A percentile compares a stretch with the other conserved stretches of the same genome.
These are phyloP conservation scores for Hetaerina americana DNA, from an alignment of 1,140 invertebrate genomes.

Conservation along the genomic window DNA sequence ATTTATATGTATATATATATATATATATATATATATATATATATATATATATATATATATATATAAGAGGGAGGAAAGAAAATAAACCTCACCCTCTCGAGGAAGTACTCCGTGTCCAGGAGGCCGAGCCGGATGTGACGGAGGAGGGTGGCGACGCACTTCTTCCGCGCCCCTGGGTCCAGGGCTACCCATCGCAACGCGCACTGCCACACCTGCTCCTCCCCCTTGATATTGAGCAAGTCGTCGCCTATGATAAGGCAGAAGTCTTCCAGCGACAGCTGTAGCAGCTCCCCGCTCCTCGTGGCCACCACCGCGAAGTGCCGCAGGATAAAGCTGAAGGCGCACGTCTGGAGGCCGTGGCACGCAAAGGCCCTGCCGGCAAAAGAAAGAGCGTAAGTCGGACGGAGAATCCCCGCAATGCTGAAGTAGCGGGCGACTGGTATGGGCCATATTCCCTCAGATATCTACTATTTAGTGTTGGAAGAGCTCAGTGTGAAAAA, in stretches of 20 bases:
- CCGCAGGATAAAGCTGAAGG: slow-evolving; percentile 54
- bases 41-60: too few relatives aligned
- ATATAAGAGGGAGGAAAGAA: too few relatives aligned
- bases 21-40: too few relatives aligned
- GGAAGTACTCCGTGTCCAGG: slow-evolving; percentile 62
- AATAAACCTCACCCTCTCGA: slow-evolving; percentile 39
- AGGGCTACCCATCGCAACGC: slow-evolving; percentile 48
- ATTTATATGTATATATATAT: too few relatives aligned
- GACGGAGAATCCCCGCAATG: too few relatives aligned
- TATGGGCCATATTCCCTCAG: too few relatives aligned
- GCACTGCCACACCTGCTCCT: slow-evolving; percentile 51
- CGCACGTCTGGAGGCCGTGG: slow-evolving; percentile 47
- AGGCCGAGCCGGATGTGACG: slow-evolving; percentile 68
- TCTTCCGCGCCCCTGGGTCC: slow-evolving; percentile 44
- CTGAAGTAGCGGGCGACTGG: too few relatives aligned
- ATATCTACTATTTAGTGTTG: too few relatives aligned
- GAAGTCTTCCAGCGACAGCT: slow-evolving; percentile 52
- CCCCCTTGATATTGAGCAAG: slow-evolving; percentile 45
- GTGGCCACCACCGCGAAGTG: slow-evolving; percentile 51
- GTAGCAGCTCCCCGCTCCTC: slow-evolving; percentile 56
- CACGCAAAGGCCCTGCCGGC: slow-evolving; percentile 47
- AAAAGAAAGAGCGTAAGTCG: slow-evolving; percentile 8
- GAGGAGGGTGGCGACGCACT: slow-evolving; percentile 58
- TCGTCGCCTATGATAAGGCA: slow-evolving; percentile 55
- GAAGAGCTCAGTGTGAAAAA: too few relatives aligned